A percentile compares a stretch with the other conserved stretches of the same genome.
Conservation (phyloP, 2,888 invertebrate genomes). For the Colletes collaris region DNA sequence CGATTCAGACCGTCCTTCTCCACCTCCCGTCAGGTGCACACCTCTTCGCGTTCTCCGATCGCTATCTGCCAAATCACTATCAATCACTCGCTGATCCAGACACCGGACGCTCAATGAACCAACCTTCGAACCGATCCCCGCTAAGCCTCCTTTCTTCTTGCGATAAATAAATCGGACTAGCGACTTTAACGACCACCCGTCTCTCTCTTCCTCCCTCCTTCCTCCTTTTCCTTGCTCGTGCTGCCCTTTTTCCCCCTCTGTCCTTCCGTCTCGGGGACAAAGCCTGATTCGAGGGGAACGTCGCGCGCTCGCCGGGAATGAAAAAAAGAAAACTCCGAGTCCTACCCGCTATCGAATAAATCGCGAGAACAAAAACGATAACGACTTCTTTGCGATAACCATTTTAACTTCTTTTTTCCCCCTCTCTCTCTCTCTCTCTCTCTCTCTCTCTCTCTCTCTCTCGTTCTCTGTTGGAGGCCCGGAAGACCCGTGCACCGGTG, state of each 20-base stretch:
- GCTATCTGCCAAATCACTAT: conserved; percentile 80
- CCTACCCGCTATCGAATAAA: not conserved
- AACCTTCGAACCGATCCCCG: conserved; percentile 67
- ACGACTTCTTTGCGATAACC: conserved; percentile 12
- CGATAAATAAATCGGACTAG: conserved; percentile 75
- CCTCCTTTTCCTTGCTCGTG: not conserved
- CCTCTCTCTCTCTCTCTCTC: too few relatives aligned
- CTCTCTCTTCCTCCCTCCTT: not conserved
- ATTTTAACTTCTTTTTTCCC: conserved; percentile 11
- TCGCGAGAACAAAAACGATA: conserved; percentile 8
- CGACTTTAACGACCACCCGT: conserved; percentile 63
- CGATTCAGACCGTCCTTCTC: conserved; percentile 9
- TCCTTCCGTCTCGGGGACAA: conserved; percentile 2
- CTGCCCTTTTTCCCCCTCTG: not conserved
- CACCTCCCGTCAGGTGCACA: conserved; percentile 69
- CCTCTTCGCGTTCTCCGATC: conserved; percentile 71
- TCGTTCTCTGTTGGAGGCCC: not conserved
- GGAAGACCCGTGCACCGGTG: not conserved
- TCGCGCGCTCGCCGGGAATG: conserved; percentile 8
- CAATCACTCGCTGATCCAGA: conserved; percentile 75
- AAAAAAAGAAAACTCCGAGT: not conserved
- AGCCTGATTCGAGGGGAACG: conserved; percentile 3
- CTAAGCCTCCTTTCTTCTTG: conserved; percentile 64
- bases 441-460: too few relatives aligned
- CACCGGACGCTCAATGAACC: conserved; percentile 69